These are phyloP conservation scores for Drosophila rubida DNA, from an alignment of 2,888 invertebrate genomes.

Conservation along the genomic window DNA sequence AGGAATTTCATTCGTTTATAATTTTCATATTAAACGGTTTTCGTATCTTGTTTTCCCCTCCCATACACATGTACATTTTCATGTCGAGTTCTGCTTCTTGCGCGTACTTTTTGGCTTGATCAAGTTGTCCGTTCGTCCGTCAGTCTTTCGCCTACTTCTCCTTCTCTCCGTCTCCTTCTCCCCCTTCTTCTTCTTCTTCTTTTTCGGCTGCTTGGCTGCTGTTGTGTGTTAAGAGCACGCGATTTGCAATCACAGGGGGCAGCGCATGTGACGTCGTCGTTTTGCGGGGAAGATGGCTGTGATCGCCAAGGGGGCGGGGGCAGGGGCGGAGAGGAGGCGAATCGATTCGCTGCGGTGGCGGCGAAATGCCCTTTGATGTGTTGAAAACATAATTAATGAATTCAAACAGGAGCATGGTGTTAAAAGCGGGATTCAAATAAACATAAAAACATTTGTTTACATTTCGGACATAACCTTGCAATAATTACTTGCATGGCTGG, in stretches of 20 bases:
- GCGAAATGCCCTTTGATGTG: conserved; percentile 53
- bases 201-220: conserved; percentile 12
- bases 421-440: conserved; percentile 25
- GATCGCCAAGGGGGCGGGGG: neutral
- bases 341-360: conserved; percentile 7
- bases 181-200: conserved; percentile 5
- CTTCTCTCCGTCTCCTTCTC: no score
- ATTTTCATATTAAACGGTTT: conserved; percentile 64
- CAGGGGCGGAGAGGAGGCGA: neutral
- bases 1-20: conserved; percentile 69
- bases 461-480: conserved; percentile 27
- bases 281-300: conserved; percentile 5
- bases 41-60: conserved; percentile 18
- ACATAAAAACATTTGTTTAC: conserved; percentile 45
- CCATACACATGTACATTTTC: conserved; percentile 12
- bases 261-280: conserved; percentile 48
- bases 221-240: conserved; percentile 46
- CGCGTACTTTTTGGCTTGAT: conserved; percentile 39
- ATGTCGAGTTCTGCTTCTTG: conserved; percentile 8
- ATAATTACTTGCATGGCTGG: neutral
- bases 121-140: conserved; percentile 48
- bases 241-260: conserved; percentile 50
- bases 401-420: conserved; percentile 16
- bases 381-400: conserved; percentile 50
- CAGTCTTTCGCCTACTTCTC: neutral